Base-by-base conservation (phyloP, 2,888 invertebrate genomes). In the Oasisia sp. region DNA sequence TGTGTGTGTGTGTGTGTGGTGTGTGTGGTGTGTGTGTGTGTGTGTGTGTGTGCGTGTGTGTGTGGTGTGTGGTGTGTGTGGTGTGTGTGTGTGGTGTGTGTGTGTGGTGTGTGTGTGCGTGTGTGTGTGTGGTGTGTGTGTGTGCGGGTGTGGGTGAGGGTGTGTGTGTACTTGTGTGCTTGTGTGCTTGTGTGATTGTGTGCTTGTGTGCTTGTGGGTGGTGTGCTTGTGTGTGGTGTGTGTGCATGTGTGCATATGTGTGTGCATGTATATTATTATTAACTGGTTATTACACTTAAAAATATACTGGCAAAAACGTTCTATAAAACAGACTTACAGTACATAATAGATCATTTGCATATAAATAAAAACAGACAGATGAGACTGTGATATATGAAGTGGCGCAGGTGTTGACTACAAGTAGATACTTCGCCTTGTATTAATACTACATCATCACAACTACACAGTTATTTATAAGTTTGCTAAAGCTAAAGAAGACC, bases 1-100 rank as follows among this genome's bases (percentile, higher is more conserved):
- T 91, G 14, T 92, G 56, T 92, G 74, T 91, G 32, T 92, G 8
- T 74, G 32, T 91, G 44, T 92, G 56, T 89, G 32, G n/a, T n/a
- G n/a, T n/a, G n/a, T n/a, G n/a, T n/a, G 92, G 56, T 91, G 27
- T 91, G 44, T 38, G 1, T 92, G 44, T 58, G 38, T 58, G 50
- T 92, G 74, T 91, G 12, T 92, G 32, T 38, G 89, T 91, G 0
- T 0, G 44, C 91, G n/a, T 38, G 91, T 92, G n/a, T 89, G 32
- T 92, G 45, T 27, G 56, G 38, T 38, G 38, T 38, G 38, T 38
- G 38, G 38, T 38, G 38, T 38, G 38, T 38, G 38, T 2, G 38
- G 1, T 38, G 38, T 38, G 38, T 38, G 38, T 38, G 38, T 38
- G 38, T 38, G 4, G 38, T 50, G 12, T 50, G 12, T 12, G 50